Base-by-base conservation (phyloP, 1,140 invertebrate species). In the Drosophila guanche region DNA sequence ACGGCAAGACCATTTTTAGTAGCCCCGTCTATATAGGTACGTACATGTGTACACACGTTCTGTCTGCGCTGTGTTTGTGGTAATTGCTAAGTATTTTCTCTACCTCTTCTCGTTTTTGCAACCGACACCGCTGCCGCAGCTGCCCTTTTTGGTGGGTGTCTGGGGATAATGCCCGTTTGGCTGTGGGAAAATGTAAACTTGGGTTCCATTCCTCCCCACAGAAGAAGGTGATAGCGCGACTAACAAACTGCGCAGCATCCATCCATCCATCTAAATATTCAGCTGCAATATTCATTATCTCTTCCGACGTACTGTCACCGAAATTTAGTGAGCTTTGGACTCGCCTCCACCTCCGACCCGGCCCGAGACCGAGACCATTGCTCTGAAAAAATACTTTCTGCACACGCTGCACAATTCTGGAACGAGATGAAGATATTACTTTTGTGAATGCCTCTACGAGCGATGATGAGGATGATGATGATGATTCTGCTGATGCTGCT, bases 1-100 rank as follows among this genome's bases (percentile, higher is more conserved):
- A 37, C 33, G 10, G 33, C 33, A 58, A 76, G 56, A 88, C 81
- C 81, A 86, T 86, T 88, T 88, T 88, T 83, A 86, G 81, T 86
- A 86, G 83, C 75, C 69, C 61, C 53, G 52, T 74, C 68, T 88
- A 76, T 78, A 81, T 74, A 88, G 66, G 57, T 53, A 45, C 45
- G 29, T 33, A 33, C 29, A 33, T 5, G 25, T 33, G 27, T 33
- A 33, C 7, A 33, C 7, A 37, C 16, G 58, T 52, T 43, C 16
- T 43, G 53, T 55, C 40, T 68, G 25, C 25, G 51, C 62, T 37
- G 45, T 72, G 52, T 67, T 37, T 74, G 71, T 42, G 61, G 71
- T 75, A 75, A 75, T 74, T 74, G 71, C 71, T 56, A 48, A 65
- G 41, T 48, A 66, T 75, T 75, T 74, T 74, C 52, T 74, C 52